These are phyloP conservation scores for Erythrocercus mccallii DNA, from an alignment of 2,113 vertebrate genomes.

Conservation along the genomic window DNA sequence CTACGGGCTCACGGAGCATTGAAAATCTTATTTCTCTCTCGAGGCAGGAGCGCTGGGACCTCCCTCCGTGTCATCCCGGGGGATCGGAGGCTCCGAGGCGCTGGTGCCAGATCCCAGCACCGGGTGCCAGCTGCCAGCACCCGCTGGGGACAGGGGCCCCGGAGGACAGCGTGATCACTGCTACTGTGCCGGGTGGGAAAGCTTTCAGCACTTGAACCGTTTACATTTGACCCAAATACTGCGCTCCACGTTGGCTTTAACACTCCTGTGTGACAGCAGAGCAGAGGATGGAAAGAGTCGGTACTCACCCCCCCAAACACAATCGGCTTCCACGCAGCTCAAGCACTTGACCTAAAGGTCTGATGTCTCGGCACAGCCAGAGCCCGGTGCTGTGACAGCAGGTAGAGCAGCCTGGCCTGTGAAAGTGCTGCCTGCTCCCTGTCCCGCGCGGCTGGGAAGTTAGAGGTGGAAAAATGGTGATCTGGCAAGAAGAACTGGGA, in stretches of 20 bases:
- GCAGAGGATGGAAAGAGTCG: no score
- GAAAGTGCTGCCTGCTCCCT: not conserved
- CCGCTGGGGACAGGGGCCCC: accelerated
- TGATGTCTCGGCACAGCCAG: not conserved
- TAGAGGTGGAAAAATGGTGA: not conserved
- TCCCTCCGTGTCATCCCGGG: accelerated
- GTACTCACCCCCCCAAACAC: accelerated
- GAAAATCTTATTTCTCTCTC: accelerated
- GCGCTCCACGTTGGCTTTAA: not conserved
- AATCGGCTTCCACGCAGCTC: not conserved
- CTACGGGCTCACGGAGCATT: accelerated
- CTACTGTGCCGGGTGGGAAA: accelerated
- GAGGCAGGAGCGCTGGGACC: not conserved
- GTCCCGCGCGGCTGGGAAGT: accelerated
- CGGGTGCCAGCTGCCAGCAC: not conserved
- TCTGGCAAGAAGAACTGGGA: not conserved
- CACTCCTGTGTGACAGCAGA: not conserved
- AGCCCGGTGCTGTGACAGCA: not conserved
- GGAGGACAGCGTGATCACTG: not conserved
- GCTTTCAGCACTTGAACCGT: not conserved
- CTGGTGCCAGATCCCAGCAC: not conserved
- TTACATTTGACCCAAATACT: not conserved
- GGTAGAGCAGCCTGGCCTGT: no score
- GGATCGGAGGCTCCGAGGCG: accelerated
- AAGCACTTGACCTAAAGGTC: not conserved